A percentile compares a stretch with the other conserved stretches of the same genome.
phyloP scores from a whole-genome alignment of 2,888 invertebrate genomes.

The Icerya purchasi region DNA sequence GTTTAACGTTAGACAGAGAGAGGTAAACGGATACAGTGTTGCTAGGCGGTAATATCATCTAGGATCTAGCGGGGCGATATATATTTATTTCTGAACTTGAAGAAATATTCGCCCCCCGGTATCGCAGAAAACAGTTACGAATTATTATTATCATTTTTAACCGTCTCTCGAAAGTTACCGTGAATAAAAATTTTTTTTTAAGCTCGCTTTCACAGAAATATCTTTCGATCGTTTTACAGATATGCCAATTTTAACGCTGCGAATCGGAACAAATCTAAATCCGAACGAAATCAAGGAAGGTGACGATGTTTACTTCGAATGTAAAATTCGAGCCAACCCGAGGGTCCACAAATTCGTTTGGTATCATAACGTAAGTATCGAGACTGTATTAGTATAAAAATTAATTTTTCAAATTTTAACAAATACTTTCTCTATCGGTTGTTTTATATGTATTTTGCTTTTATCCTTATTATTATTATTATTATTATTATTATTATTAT shows the following conservation, averaged over 20 bases:
- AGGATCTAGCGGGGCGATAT: too few relatives aligned
- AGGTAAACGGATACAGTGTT: too few relatives aligned
- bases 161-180: too few relatives aligned
- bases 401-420: background rate
- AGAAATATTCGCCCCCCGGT: too few relatives aligned
- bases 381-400: background rate
- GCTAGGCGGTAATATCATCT: too few relatives aligned
- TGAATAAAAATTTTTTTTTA: too few relatives aligned
- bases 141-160: too few relatives aligned
- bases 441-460: background rate
- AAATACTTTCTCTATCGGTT: background rate
- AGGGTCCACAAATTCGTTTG: slow-evolving; percentile 63
- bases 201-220: too few relatives aligned
- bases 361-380: slow-evolving; percentile 65
- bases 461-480: background rate
- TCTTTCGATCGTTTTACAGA: too few relatives aligned
- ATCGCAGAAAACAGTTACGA: too few relatives aligned
- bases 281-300: slow-evolving; percentile 75
- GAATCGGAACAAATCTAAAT: slow-evolving; percentile 64
- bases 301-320: slow-evolving; percentile 75
- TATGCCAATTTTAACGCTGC: slow-evolving; percentile 55
- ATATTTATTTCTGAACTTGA: too few relatives aligned
- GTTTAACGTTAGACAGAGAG: too few relatives aligned
- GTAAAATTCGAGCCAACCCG: slow-evolving; percentile 63
- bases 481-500: background rate